Evolutionary conservation across 2,888 invertebrate species (phyloP).

Genomic region (Ophion ellenae): DNA sequence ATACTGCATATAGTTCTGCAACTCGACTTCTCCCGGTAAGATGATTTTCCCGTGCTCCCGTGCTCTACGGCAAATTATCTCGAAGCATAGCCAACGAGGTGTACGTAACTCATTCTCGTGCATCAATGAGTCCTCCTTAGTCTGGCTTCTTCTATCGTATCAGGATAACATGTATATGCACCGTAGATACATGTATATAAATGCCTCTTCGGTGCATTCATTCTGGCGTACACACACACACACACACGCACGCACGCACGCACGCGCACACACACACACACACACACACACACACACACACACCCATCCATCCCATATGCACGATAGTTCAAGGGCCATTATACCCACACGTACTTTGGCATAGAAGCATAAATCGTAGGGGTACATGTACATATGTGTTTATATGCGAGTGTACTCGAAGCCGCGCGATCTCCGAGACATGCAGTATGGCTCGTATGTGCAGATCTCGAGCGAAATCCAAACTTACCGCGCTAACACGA

Average conservation of each 20-base stretch:
- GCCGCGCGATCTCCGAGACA: conserved; percentile 49
- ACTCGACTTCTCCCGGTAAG: conserved; percentile 49
- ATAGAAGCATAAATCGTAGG: background rate
- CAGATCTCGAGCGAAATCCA: conserved; percentile 26
- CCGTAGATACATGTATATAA: background rate
- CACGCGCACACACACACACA: background rate
- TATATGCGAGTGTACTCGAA: conserved; percentile 10
- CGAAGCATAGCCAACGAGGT: conserved; percentile 54
- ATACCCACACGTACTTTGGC: background rate
- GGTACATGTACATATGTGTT: background rate
- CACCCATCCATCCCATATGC: conserved; percentile 22
- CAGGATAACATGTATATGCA: conserved; percentile 4
- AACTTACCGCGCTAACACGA: conserved; percentile 44
- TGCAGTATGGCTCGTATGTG: conserved; percentile 19
- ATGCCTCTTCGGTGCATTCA: conserved; percentile 44
- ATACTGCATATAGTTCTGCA: background rate
- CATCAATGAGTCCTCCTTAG: conserved; percentile 36
- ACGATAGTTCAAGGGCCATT: conserved; percentile 37
- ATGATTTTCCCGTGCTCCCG: conserved; percentile 25
- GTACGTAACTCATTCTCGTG: conserved; percentile 54
- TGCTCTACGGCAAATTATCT: conserved; percentile 59
- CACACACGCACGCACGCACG: background rate
- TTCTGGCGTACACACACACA: conserved; percentile 25
- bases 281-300: background rate
- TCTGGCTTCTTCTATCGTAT: conserved; percentile 50